A percentile compares a stretch with the other conserved stretches of the same genome.
These are phyloP conservation scores for Conus ventricosus DNA, from an alignment of 1,140 invertebrate genomes.

Conservation along the genomic window DNA sequence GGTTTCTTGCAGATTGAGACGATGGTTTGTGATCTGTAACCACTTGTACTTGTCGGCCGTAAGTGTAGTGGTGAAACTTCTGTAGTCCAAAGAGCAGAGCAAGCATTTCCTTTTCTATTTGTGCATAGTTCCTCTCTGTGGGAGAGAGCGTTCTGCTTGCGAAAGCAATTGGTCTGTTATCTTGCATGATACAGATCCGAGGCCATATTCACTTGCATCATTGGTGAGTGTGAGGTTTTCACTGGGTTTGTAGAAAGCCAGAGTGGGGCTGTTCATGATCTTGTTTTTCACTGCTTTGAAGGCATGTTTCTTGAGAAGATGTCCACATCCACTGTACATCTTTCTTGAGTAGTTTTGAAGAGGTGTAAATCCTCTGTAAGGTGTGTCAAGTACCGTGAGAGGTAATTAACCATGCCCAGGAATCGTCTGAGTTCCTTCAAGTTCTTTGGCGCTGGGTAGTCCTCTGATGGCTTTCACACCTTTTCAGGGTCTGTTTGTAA, in stretches of 20 bases:
- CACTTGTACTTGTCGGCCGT: constrained; percentile 64
- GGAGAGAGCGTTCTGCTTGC: constrained; percentile 65
- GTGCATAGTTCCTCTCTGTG: constrained; percentile 69
- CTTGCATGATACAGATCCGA: constrained; percentile 74
- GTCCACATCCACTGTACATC: constrained; percentile 38
- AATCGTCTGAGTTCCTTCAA: too few relatives aligned
- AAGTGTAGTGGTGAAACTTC: constrained; percentile 77
- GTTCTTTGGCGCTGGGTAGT: constrained; percentile 39
- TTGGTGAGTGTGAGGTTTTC: constrained; percentile 18
- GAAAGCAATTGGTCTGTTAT: constrained; percentile 71
- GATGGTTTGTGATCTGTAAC: constrained; percentile 72
- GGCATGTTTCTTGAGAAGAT: constrained; percentile 42
- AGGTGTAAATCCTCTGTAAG: constrained; percentile 33
- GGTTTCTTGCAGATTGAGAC: neutral
- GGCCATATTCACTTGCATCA: constrained; percentile 56
- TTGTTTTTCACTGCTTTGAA: constrained; percentile 35
- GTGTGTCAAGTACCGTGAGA: too few relatives aligned
- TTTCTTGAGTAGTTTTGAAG: constrained; percentile 26
- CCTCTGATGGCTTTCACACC: constrained; percentile 60
- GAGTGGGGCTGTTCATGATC: constrained; percentile 46
- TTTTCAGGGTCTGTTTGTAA: constrained; percentile 68
- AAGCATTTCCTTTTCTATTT: constrained; percentile 69
- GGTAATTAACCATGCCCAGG: too few relatives aligned
- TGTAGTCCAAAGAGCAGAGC: constrained; percentile 71
- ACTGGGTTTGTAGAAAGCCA: constrained; percentile 27